phyloP scores from a whole-genome alignment of 2,888 invertebrate genomes.

The Elysia crispata region DNA sequence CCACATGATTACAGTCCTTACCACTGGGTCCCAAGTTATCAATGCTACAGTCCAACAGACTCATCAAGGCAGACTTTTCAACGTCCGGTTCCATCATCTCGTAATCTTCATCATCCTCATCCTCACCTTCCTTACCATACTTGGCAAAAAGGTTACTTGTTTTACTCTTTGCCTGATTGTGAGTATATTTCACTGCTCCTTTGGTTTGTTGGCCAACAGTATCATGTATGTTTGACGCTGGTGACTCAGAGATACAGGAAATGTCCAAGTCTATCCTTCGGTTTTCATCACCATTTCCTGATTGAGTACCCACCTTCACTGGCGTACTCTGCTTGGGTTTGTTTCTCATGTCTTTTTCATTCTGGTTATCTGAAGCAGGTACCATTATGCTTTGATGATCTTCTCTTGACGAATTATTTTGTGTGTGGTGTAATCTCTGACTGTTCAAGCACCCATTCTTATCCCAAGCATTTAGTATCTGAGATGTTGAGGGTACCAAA shows the following conservation, averaged over 20 bases:
- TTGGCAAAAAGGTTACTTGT: constrained; percentile 28
- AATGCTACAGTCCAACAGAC: constrained; percentile 29
- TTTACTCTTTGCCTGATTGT: constrained; percentile 18
- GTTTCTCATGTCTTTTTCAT: neutral
- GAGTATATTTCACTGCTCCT: constrained; percentile 11
- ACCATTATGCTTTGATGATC: too few species aligned
- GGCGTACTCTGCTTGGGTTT: constrained; percentile 30
- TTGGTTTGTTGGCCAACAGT: neutral
- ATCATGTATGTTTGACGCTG: neutral
- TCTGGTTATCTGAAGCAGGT: too few species aligned
- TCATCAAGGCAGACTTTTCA: constrained; percentile 29
- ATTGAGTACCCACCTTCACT: neutral
- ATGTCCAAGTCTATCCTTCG: neutral
- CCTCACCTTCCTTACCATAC: neutral
- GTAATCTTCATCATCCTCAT: neutral
- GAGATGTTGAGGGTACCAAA: too few species aligned
- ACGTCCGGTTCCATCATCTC: neutral
- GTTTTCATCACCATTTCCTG: too few species aligned
- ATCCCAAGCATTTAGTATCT: too few species aligned
- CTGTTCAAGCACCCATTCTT: neutral
- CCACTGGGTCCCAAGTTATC: neutral
- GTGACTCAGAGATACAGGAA: constrained; percentile 15
- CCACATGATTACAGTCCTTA: neutral
- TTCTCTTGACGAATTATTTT: too few species aligned
- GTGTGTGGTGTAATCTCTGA: neutral